These are phyloP conservation scores for Parauchenoglanis ngamensis DNA, from an alignment of 2,797 vertebrate species.

Conservation along the genomic window DNA sequence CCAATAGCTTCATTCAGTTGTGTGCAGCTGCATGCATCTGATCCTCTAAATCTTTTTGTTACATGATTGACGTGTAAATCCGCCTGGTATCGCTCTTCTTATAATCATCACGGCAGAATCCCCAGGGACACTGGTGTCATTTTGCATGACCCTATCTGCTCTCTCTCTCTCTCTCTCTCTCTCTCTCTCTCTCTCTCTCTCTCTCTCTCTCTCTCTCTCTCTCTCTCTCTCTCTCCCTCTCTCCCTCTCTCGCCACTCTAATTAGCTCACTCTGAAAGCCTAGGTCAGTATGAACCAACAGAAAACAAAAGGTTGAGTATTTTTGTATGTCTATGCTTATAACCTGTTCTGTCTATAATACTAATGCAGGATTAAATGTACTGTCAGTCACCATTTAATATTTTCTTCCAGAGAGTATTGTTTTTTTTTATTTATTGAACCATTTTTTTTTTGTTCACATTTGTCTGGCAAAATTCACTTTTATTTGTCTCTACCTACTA, in stretches of 20 bases:
- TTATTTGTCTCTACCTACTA: neutral
- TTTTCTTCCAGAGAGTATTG: neutral
- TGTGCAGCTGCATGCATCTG: neutral
- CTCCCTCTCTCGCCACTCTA: neutral
- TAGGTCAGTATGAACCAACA: too few relatives aligned
- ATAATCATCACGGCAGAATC: slow-evolving; percentile 12
- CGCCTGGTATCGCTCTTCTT: neutral
- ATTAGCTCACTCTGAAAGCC: too few relatives aligned
- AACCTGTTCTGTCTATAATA: neutral
- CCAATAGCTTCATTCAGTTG: neutral
- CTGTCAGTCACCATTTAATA: neutral
- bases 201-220: too few relatives aligned
- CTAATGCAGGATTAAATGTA: neutral
- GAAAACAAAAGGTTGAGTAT: neutral
- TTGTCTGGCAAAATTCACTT: neutral
- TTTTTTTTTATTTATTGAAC: neutral
- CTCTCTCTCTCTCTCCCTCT: too few relatives aligned
- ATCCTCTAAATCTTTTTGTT: neutral
- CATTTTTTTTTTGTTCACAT: neutral
- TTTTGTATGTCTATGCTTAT: too few relatives aligned
- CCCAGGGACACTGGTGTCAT: neutral
- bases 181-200: too few relatives aligned
- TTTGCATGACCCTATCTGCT: neutral
- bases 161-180: neutral
- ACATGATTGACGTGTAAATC: slow-evolving; percentile 2